Base-by-base conservation (phyloP, 1,140 invertebrate genomes). In the Ericerus pela region DNA sequence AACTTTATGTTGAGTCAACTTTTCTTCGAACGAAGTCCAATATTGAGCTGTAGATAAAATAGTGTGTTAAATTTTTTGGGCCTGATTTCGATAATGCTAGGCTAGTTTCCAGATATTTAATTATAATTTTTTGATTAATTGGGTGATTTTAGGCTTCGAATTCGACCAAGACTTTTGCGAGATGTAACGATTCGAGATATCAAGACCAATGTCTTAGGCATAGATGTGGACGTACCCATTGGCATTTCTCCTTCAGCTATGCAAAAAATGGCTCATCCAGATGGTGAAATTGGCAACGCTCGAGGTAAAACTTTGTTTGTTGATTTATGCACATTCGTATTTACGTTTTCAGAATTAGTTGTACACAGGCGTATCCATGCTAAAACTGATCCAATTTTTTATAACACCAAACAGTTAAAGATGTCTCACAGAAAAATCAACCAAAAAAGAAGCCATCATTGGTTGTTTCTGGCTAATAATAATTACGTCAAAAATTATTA, bases 231-330 rank as follows among this genome's bases (percentile, higher is more conserved):
- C 2, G 80, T 88, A 72, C 93, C 93, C 0, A 68, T 96, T 24
- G 89, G 88, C 3, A 80, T 96, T 53, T 80, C 92, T 0, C 90
- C 93, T 1, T 87, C 88, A 3, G 91, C 91, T 0, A 91, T 95
- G 86, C 92, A 96, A 65, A 78, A 77, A 63, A 85, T 97, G 86
- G 89, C 91, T 0, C 84, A 93, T 73, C 78, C 82, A 1, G 83
- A 91, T 47, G 93, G 93, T 11, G 92, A 97, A 75, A 72, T 80
- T 56, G 91, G 84, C 36, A 89, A 79, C 68, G 88, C 78, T 1
- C 82, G 70, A 79, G 87, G 86, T 88, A 72, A 62, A 22, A n/a
- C n/a, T n/a, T n/a, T n/a, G n/a, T n/a, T n/a, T n/a, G n/a, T n/a
- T n/a, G n/a, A n/a, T n/a, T n/a, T n/a, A n/a, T n/a, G n/a, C n/a